Conservation (phyloP, 2,888 invertebrate genomes). For the Capitulum mitella region DNA sequence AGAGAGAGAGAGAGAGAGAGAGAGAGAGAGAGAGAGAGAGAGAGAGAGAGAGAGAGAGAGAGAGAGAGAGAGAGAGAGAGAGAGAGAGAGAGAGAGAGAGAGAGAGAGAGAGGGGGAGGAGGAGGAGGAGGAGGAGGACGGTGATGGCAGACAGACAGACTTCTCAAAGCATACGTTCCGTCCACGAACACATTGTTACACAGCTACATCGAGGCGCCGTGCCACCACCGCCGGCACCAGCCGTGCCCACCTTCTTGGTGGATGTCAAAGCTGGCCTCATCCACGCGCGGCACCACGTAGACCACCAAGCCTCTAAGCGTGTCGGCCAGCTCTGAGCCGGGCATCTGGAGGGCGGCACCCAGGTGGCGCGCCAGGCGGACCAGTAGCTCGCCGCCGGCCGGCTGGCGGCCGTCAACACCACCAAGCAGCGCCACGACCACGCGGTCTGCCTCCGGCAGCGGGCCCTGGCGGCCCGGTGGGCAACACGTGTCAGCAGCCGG, state of each 20-base stretch:
- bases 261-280: conserved; percentile 51
- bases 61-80: no score
- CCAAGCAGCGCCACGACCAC: conserved; percentile 76
- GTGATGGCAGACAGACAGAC: no score
- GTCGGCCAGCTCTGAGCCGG: conserved; percentile 57
- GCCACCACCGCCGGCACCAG: background rate
- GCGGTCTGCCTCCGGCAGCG: conserved; percentile 53
- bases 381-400: conserved; percentile 73
- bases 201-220: background rate
- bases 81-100: no score
- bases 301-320: conserved; percentile 65
- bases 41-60: no score
- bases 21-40: no score
- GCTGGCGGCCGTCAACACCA: conserved; percentile 71
- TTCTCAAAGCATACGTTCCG: no score
- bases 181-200: no score
- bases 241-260: conserved; percentile 34
- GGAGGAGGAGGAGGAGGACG: no score
- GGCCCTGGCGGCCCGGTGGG: no score
- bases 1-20: no score
- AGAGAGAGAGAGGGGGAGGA: no score
- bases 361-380: conserved; percentile 59
- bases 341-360: conserved; percentile 45
- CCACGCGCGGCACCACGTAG: conserved; percentile 67
- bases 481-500: no score